These are phyloP conservation scores for Metaphire vulgaris DNA, from an alignment of 1,140 invertebrate species.

Conservation along the genomic window DNA sequence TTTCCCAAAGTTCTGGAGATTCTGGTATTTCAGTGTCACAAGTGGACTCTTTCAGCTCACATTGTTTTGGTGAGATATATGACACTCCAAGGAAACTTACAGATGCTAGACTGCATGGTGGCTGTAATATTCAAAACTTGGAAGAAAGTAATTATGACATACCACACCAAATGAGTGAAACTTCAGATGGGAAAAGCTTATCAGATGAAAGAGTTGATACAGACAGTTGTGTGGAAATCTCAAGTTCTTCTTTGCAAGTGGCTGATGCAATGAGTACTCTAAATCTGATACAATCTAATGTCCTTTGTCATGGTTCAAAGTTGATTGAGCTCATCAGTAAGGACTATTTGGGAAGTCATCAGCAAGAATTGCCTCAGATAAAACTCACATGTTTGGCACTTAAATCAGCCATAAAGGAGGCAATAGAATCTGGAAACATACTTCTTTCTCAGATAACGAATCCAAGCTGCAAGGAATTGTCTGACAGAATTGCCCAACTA, in stretches of 20 bases:
- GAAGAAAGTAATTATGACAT: background rate
- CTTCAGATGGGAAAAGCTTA: background rate
- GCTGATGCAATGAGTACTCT: background rate
- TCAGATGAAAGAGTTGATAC: background rate
- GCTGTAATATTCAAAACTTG: background rate
- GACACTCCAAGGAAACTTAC: conserved; percentile 15
- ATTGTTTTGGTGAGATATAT: conserved; percentile 1
- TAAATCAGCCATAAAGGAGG: conserved; percentile 13
- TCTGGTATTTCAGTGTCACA: background rate
- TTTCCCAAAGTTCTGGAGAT: background rate
- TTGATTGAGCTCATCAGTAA: background rate
- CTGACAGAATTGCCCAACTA: background rate
- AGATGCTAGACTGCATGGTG: background rate
- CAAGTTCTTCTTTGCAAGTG: background rate
- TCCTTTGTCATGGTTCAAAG: background rate
- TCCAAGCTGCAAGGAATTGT: background rate
- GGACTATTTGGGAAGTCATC: background rate
- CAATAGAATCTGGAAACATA: conserved; percentile 1
- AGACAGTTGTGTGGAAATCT: background rate
- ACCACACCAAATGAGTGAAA: background rate
- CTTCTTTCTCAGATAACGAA: background rate
- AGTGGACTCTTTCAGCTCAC: background rate
- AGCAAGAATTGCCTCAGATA: conserved; percentile 1
- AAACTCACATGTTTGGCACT: conserved; percentile 11
- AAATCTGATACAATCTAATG: background rate